These are phyloP conservation scores for Antennarius striatus DNA, from an alignment of 2,113 vertebrate genomes.

Conservation along the genomic window DNA sequence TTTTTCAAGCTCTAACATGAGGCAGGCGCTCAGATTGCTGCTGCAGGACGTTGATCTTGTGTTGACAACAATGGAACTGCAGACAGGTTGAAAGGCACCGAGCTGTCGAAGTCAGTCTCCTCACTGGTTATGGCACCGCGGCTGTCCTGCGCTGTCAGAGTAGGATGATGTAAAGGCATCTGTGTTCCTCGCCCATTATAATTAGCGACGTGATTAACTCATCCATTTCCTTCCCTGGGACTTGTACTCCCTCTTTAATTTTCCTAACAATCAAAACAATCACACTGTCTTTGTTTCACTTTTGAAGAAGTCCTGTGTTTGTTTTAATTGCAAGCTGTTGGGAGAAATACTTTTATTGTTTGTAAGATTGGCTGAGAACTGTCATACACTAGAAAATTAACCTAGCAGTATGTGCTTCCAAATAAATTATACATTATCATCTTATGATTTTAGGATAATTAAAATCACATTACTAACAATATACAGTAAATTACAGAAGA, in stretches of 20 bases:
- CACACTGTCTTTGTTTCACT: slow-evolving; percentile 34
- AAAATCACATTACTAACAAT: not conserved
- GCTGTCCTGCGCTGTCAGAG: slow-evolving; percentile 57
- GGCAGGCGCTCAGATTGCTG: slow-evolving; percentile 35
- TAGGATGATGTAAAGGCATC: slow-evolving; percentile 55
- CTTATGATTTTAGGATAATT: not conserved
- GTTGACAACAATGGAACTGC: slow-evolving; percentile 31
- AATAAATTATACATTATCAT: not conserved
- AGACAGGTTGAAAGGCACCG: slow-evolving; percentile 32
- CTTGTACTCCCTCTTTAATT: slow-evolving; percentile 52
- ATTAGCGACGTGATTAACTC: slow-evolving; percentile 64
- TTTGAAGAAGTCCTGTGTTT: slow-evolving; percentile 11
- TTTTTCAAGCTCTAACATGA: not conserved
- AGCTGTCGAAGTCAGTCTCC: slow-evolving; percentile 36
- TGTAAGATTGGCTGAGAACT: not conserved
- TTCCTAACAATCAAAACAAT: slow-evolving; percentile 48
- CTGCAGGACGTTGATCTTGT: slow-evolving; percentile 39
- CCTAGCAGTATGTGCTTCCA: not conserved
- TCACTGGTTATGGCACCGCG: slow-evolving; percentile 35
- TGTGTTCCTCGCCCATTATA: slow-evolving; percentile 30
- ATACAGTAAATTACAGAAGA: not conserved
- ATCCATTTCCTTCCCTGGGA: slow-evolving; percentile 55
- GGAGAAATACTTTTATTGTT: slow-evolving; percentile 1
- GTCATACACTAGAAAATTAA: not conserved
- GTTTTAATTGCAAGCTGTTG: slow-evolving; percentile 26